Percentiles rank a stretch among this genome's conserved stretches.
These are phyloP conservation scores for Cotesia vestalis DNA, from an alignment of 1,140 invertebrate species.

Conservation along the genomic window DNA sequence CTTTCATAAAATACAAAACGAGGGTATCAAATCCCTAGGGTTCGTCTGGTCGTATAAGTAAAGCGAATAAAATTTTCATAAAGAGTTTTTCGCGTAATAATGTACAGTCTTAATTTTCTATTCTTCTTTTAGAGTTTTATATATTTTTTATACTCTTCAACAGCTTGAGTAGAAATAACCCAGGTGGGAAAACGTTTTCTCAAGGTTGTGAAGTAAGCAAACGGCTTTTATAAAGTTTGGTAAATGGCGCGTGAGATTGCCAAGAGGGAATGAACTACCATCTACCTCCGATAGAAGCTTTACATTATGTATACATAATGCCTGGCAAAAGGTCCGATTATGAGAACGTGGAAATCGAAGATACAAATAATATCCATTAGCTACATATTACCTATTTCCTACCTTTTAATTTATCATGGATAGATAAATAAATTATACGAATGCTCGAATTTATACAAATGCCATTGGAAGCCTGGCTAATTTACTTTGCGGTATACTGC, in stretches of 20 bases:
- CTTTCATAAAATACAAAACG: constrained; percentile 13
- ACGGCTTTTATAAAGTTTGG: constrained; percentile 33
- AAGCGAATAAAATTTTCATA: constrained; percentile 25
- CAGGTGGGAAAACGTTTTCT: constrained; percentile 25
- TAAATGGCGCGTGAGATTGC: constrained; percentile 29
- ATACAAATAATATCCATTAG: too few relatives aligned
- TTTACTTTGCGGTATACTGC: background rate
- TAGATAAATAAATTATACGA: too few relatives aligned
- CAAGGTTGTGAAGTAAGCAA: constrained; percentile 34
- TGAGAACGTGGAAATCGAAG: background rate
- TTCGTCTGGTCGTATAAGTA: constrained; percentile 13
- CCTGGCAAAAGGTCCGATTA: background rate
- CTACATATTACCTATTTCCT: too few relatives aligned
- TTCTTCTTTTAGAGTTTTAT: background rate
- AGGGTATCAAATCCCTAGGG: constrained; percentile 26
- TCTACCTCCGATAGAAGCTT: too few relatives aligned
- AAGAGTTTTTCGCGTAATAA: constrained; percentile 17
- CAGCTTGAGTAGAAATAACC: constrained; percentile 9
- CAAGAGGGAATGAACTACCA: background rate
- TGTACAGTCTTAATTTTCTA: constrained; percentile 27
- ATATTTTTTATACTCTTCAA: background rate
- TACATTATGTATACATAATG: too few relatives aligned
- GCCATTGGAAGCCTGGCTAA: background rate
- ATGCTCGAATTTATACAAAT: background rate
- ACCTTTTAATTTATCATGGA: too few relatives aligned